Evolutionary conservation across 35 echinoderm and acorn worm genomes (phyloP).

Genomic region (Heliocidaris erythrogramma): DNA sequence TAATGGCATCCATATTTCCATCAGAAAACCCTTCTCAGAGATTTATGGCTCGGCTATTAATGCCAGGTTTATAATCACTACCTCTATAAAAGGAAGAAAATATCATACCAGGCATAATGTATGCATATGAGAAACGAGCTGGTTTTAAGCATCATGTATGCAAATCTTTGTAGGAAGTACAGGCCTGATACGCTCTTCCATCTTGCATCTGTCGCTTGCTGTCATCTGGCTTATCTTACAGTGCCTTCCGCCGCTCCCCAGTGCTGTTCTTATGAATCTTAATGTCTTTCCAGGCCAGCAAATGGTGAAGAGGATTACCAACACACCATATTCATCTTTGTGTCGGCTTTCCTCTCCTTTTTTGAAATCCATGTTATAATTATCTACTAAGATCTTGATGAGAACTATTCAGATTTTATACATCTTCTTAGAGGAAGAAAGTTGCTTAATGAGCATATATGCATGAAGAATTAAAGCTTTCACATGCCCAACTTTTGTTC

Average conservation of each 20-base stretch:
- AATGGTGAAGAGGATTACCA: neutral
- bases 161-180: neutral
- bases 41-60: neutral
- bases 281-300: neutral
- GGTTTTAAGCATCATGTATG: neutral
- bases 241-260: neutral
- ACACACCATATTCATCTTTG: neutral
- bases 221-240: neutral
- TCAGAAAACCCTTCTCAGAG: neutral
- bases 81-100: neutral
- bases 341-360: neutral
- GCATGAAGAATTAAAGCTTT: neutral
- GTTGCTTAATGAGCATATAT: neutral
- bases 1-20: neutral
- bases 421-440: neutral
- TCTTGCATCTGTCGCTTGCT: conserved; percentile 1
- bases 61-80: neutral
- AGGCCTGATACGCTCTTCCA: neutral
- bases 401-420: neutral
- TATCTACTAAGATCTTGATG: neutral
- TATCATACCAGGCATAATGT: neutral
- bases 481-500: neutral
- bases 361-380: neutral
- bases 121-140: neutral
- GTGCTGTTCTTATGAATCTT: conserved; percentile 2